Evolutionary conservation across 2,113 vertebrate species (phyloP).

Genomic region (Trematocara variabile): DNA sequence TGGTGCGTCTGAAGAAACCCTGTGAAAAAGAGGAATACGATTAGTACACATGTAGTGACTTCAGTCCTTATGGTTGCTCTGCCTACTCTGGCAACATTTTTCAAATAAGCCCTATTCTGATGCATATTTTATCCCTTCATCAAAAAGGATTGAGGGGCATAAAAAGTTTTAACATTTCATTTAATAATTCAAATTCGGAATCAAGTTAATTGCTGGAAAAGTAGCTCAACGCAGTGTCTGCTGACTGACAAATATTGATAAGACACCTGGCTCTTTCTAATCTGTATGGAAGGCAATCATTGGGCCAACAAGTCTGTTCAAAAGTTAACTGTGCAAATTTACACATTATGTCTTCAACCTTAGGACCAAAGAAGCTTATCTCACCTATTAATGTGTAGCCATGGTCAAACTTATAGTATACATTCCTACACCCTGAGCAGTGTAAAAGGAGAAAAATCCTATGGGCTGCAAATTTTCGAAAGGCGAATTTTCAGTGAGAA

Average conservation of each 20-base stretch:
- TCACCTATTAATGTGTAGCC: slow-evolving; percentile 14
- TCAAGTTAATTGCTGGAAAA: not conserved
- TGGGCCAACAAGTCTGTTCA: not conserved
- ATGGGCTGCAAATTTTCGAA: not conserved
- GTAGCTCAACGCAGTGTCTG: not conserved
- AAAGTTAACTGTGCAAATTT: not conserved
- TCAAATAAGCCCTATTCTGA: not conserved
- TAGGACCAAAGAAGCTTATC: slow-evolving; percentile 46
- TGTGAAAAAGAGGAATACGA: slow-evolving; percentile 34
- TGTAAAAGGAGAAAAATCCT: not conserved
- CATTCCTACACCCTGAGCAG: not conserved
- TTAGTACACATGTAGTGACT: not conserved
- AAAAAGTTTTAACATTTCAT: not conserved
- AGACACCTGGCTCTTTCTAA: not conserved
- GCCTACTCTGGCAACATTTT: not conserved
- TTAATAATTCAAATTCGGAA: not conserved
- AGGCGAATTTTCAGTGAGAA: not conserved
- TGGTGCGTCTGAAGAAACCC: slow-evolving; percentile 97
- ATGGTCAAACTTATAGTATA: not conserved
- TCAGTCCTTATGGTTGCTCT: not conserved
- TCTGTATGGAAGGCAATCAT: not conserved
- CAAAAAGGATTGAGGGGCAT: not conserved
- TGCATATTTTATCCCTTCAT: not conserved
- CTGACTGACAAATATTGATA: not conserved
- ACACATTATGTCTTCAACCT: slow-evolving; percentile 30